Base-by-base conservation (phyloP, 2,888 invertebrate genomes). In the Emmelina monodactyla region DNA sequence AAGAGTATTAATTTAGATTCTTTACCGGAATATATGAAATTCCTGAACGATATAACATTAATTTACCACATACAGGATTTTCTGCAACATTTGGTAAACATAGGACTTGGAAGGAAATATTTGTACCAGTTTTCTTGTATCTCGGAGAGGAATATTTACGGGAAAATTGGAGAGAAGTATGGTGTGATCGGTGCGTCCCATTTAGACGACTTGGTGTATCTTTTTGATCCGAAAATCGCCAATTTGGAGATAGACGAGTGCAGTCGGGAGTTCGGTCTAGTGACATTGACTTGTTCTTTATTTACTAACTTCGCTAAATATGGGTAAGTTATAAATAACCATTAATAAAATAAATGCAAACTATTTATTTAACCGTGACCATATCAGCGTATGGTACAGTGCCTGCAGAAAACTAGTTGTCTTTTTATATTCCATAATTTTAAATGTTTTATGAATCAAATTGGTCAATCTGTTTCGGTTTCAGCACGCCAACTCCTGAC, bases 221-320 rank as follows among this genome's bases (percentile, higher is more conserved):
- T 71, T 9, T 65, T 73, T 15, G 45, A 66, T 22, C 42, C 56
- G 0, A 62, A 62, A 29, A 22, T 14, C 0, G 37, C 43, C 3
- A 50, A 57, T 14, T 19, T 67, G 13, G 50, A 51, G 2, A 33
- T 64, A 10, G 53, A 58, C 28, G 58, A 53, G 11, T 44, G 40
- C 12, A 51, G 47, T n/a, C 51, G 50, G 33, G 58, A 58, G 14
- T 60, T 57, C 33, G 43, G 55, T 12, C 49, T 69, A 39, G 45
- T 71, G 2, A 47, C 59, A 14, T 51, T 61, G 13, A 53, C 51
- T 1, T 64, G 64, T 38, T 40, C 46, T 1, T 35, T 67, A 1
- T 68, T 68, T 29, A 63, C 62, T 0, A 70, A 69, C 39, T 69
- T 69, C 32, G 68, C 67, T 2, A 67, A 67, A 48, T 60, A 51